Evolutionary conservation across 2,797 vertebrate genomes (phyloP), one percentile per base, ranked within the genome.

Genomic region (Aselliscus stoliczkanus): DNA sequence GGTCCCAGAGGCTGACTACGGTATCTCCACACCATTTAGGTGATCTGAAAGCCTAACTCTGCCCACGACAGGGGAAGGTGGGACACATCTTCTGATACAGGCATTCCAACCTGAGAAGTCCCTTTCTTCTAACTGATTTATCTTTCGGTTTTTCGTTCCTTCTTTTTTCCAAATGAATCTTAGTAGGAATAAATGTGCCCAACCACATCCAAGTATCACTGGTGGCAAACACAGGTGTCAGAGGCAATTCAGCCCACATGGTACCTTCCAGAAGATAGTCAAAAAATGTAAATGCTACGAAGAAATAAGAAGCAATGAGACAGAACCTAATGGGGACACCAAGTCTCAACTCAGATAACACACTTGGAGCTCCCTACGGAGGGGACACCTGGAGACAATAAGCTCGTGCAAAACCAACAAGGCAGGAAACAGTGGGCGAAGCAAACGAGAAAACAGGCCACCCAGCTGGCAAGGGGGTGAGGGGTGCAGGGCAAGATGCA

Each of bases 21-120:
- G 14, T 14, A 50, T 7, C 2, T 1, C 25, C 58, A 13, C 15
- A 21, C 15, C 23, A 1, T 6, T 2, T 9, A 1, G 1, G 1
- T 4, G 1, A 15, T 21, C 37, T 0, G 15, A 14, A 13, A 1
- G 20, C 34, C n/a, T 18, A 50, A 50, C n/a, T 4, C 69, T 2
- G 9, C 44, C 18, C 25, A 4, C 15, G 0, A 13, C 1, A 23
- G 10, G 12, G 2, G 47, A 50, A 50, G 6, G 31, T 1, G 7
- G 7, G 14, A 21, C 7, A 20, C 50, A 2, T 2, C 64, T 17
- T 29, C 37, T 50, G 47, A 14, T 50, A 11, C 5, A 17, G 8
- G 1, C 12, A 42, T 1, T 15, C 8, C 52, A 44, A 4, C 23
- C 31, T 15, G 11, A 37, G 37, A 12, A 21, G 88, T 23, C 47